Conservation (phyloP, 1,140 invertebrate genomes). For the Hyphantria cunea region DNA sequence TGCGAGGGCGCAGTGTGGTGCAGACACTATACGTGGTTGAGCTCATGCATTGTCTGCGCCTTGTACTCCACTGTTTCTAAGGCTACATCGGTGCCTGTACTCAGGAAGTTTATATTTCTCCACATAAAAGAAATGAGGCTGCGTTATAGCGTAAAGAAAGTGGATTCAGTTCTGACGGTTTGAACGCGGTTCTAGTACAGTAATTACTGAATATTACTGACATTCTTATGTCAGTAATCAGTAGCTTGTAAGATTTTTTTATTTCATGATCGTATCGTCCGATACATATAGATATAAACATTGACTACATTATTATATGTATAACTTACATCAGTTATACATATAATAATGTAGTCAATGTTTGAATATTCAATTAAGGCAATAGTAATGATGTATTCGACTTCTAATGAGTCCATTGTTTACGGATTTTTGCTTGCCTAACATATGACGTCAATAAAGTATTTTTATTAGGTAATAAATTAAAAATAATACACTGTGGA, state of each 20-base stretch:
- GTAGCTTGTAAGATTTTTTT: too few relatives aligned
- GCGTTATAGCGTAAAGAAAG: slow-evolving; percentile 55
- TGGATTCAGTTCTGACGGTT: slow-evolving; percentile 65
- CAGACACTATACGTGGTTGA: slow-evolving; percentile 52
- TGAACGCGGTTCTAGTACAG: slow-evolving; percentile 58
- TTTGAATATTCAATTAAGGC: neutral
- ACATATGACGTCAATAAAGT: slow-evolving; percentile 7
- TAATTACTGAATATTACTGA: slow-evolving; percentile 43
- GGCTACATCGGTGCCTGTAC: slow-evolving; percentile 49
- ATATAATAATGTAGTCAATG: neutral
- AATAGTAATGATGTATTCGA: neutral
- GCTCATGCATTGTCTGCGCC: slow-evolving; percentile 52
- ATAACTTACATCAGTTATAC: too few relatives aligned
- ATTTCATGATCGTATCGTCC: too few relatives aligned
- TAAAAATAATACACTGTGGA: neutral
- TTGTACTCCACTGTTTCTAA: slow-evolving; percentile 52
- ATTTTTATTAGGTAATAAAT: neutral
- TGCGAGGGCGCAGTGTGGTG: slow-evolving; percentile 67
- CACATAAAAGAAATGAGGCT: slow-evolving; percentile 50
- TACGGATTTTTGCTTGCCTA: neutral
- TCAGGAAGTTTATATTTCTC: slow-evolving; percentile 58
- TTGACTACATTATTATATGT: neutral
- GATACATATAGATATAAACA: too few relatives aligned
- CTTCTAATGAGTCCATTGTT: slow-evolving; percentile 3
- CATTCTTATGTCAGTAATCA: too few relatives aligned